Evolutionary conservation across 2,113 vertebrate genomes (phyloP), one percentile per base, ranked within the genome.

Genomic region (Coracopsis vasa): DNA sequence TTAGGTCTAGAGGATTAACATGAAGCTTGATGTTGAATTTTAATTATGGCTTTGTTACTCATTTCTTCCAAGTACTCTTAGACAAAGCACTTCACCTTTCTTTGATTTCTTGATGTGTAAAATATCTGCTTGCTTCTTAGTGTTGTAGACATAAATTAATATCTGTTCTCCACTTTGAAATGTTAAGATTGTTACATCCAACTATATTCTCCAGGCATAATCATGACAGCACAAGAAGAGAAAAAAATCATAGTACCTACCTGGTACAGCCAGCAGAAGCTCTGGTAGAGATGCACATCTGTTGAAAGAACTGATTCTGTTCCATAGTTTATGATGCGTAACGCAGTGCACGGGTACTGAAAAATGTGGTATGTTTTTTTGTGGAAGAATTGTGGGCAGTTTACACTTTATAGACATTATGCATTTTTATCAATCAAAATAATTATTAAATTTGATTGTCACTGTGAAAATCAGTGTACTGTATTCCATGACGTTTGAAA

Each of bases 11-110:
- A 88, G 81, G 94, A 96, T 96, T 96, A 96, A 90, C 64, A 21
- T 86, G 77, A 86, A 90, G 82, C 65, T 96, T 92, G 94, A 88
- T 96, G 94, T 69, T 90, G 94, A 94, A 96, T 96, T 96, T 95
- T 96, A 96, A 96, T 95, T 95, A 88, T 64, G 62, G 54, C 75
- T 96, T 95, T 96, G 90, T 95, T 93, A 54, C 54, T 92, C 17
- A 16, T 71, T 90, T 94, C 65, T 80, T 92, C 90, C 25, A 71
- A 94, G 90, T 81, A 61, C 80, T 56, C 86, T 88, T 92, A 96
- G 92, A 96, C 92, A 92, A 96, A 95, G 88, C 85, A 78, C 88
- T 97, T 97, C 95, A 96, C 95, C 93, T 96, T 90, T 79, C 88
- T 96, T 95, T 97, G 94, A 95, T 96, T 95, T 93, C 24, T 51